phyloP scores from a whole-genome alignment of 1,140 invertebrate genomes.

The Nasonia vitripennis region DNA sequence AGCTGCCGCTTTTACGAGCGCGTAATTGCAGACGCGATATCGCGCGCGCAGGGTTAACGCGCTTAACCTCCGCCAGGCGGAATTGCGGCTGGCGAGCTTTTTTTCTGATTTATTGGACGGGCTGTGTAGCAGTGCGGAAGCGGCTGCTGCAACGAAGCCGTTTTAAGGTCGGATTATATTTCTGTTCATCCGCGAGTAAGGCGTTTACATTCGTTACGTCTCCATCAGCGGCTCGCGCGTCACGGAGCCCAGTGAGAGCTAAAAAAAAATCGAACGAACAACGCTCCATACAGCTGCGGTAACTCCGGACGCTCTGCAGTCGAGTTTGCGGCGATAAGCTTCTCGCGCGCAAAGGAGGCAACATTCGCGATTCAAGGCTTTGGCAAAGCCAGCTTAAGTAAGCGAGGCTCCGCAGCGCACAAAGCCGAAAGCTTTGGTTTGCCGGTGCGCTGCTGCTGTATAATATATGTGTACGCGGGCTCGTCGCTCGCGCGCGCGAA shows the following conservation, averaged over 20 bases:
- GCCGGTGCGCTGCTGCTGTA: background rate
- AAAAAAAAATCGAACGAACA: no score
- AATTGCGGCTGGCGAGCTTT: background rate
- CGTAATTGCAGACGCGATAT: background rate
- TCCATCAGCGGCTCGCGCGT: no score
- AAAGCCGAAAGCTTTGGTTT: background rate
- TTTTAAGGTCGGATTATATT: background rate
- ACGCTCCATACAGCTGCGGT: background rate
- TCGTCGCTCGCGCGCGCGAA: background rate
- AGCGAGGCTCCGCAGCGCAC: background rate
- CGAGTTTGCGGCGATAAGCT: background rate
- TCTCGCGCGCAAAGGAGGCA: background rate
- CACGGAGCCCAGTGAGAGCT: no score
- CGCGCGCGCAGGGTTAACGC: background rate
- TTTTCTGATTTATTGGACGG: background rate
- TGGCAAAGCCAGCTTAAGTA: background rate
- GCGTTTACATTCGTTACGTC: background rate
- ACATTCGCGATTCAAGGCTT: slow-evolving; percentile 1
- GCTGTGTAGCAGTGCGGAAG: background rate
- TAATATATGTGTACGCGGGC: background rate
- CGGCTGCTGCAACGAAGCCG: background rate
- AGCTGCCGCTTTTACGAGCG: background rate
- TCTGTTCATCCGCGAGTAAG: background rate
- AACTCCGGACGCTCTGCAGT: background rate
- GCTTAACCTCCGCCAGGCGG: background rate